These are phyloP conservation scores for Hermetia illucens DNA, from an alignment of 1,140 invertebrate species.

Conservation along the genomic window DNA sequence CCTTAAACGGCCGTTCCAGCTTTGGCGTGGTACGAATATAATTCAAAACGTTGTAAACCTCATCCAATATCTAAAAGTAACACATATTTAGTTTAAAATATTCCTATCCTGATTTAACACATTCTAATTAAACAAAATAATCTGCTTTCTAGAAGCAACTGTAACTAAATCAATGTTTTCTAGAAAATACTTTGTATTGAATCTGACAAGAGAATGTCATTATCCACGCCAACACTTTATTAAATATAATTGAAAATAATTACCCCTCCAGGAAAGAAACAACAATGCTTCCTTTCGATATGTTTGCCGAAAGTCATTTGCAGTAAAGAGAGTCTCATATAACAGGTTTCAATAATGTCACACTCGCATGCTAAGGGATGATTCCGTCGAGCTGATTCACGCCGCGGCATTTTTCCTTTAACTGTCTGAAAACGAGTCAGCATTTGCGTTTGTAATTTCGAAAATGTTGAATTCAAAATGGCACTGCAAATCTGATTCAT, in stretches of 20 bases:
- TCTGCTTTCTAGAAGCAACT: neutral
- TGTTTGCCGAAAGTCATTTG: constrained; percentile 88
- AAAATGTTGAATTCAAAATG: constrained; percentile 68
- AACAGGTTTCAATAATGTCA: constrained; percentile 77
- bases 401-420: constrained; percentile 76
- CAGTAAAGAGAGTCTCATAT: constrained; percentile 71
- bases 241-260: constrained; percentile 14
- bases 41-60: constrained; percentile 65
- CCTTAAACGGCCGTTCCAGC: constrained; percentile 67
- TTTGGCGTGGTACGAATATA: constrained; percentile 71
- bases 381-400: constrained; percentile 69
- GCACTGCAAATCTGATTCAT: constrained; percentile 63
- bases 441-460: constrained; percentile 64
- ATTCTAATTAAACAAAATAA: too few species aligned
- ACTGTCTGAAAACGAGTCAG: constrained; percentile 66
- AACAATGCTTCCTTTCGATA: constrained; percentile 77
- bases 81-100: neutral
- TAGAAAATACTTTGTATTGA: neutral
- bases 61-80: constrained; percentile 39
- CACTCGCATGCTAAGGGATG: constrained; percentile 74
- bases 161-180: neutral
- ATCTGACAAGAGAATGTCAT: neutral
- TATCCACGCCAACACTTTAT: constrained; percentile 2
- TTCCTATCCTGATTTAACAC: neutral
- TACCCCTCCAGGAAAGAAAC: constrained; percentile 82